Base-by-base conservation (phyloP, 2,797 vertebrate species). In the Mallotus villosus region DNA sequence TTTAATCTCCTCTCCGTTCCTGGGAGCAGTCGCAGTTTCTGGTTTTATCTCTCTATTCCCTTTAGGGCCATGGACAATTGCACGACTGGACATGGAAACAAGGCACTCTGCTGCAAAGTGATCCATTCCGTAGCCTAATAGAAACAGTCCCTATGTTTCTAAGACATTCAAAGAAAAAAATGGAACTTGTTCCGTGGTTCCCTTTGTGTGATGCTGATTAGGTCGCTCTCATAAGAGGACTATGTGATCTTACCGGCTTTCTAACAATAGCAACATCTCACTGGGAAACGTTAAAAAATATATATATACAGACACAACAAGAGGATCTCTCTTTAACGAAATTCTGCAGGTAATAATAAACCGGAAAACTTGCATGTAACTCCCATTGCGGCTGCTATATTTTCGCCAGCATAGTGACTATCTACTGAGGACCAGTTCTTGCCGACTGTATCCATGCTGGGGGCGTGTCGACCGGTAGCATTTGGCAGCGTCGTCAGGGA, bases 41-140 rank as follows among this genome's bases (percentile, higher is more conserved):
- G 94, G 90, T 61, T 89, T 85, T 17, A 85, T 55, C 73, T 85
- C 85, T 0, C 82, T 73, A 37, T 83, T 81, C 73, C 84, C 87
- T 88, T 91, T 94, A 76, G 94, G 94, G 19, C 51, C 51, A 83
- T 99, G 97, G 63, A 99, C 95, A 80, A 99, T 88, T 74, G 95
- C 97, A 79, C 95, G 95, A 77, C 93, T 98, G 90, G 97, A 99
- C 97, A 99, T 99, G 64, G 96, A 99, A 89, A 99, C 97, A 93
- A 99, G 96, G 95, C 97, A 99, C 94, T 99, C 96, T 78, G 97
- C 97, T 88, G 97, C 97, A 88, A 99, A 98, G 90, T 97, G 96
- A 94, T 99, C 97, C 95, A 99, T 99, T 87, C 92, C 94, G 89
- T 89, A n/a, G n/a, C n/a, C n/a, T n/a, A 85, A 88, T 87, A 87